A percentile compares a stretch with the other conserved stretches of the same genome.
phyloP scores from a whole-genome alignment of 2,113 vertebrate genomes.

The Oreochromis spilurus region DNA sequence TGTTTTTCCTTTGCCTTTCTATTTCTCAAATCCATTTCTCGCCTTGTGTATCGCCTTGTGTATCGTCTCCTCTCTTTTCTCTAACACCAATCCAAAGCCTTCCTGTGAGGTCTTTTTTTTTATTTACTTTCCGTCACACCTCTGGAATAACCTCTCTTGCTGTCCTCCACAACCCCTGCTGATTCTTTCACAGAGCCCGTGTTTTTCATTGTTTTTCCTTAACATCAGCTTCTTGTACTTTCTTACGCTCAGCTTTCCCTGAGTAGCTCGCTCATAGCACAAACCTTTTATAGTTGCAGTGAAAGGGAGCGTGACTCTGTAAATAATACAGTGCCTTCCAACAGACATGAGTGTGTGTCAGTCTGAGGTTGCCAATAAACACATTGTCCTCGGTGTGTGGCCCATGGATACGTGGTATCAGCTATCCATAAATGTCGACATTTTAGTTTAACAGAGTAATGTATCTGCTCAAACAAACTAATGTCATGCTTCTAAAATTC shows the following conservation, averaged over 20 bases:
- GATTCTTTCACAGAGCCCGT: background rate
- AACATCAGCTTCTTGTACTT: background rate
- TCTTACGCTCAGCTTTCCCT: background rate
- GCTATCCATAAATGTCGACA: constrained; percentile 28
- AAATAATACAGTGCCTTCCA: constrained; percentile 56
- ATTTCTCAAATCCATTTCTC: constrained; percentile 28
- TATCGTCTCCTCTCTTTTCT: background rate
- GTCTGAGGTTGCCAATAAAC: constrained; percentile 42
- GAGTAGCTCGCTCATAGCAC: background rate
- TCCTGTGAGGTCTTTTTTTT: background rate
- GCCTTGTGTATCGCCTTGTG: background rate
- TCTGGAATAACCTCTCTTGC: background rate
- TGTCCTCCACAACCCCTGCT: background rate
- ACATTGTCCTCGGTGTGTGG: constrained; percentile 17
- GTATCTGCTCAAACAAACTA: background rate
- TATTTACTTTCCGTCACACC: background rate
- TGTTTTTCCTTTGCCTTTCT: background rate
- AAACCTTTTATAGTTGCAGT: constrained; percentile 50
- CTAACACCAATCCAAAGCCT: constrained; percentile 5
- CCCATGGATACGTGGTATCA: background rate
- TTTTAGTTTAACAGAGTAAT: background rate
- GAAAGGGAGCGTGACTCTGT: constrained; percentile 35
- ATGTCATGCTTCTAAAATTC: background rate
- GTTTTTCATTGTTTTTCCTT: background rate
- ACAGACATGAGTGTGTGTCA: constrained; percentile 5